Base-by-base conservation (phyloP, 37 sponge, comb jelly and placozoan genomes). In the Beroe forskalii region DNA sequence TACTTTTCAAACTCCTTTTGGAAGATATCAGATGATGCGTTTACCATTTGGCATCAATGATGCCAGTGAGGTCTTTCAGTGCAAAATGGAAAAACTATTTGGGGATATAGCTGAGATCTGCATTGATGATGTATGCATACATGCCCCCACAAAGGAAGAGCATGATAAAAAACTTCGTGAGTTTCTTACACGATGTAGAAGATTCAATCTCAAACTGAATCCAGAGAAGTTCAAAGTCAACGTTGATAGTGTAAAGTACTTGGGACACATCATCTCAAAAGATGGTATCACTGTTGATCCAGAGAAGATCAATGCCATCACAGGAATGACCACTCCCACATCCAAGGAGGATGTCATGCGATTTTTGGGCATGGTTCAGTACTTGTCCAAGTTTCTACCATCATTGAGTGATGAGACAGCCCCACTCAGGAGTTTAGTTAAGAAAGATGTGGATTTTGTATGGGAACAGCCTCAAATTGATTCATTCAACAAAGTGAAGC, bases 31-130 rank as follows among this genome's bases (percentile, higher is more conserved):
- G 40, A 91, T 90, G 91, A 67, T 90, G 62, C 35, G 94, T 23
- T 38, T 93, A 20, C 93, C 92, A 22, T 93, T 93, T 44, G 95
- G 95, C 0, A 23, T 93, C 2, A 92, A 92, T 38, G 92, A 93
- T 67, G 91, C 93, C n/a, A 93, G 92, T 12, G 92, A 93, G 17
- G 93, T 93, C 1, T 92, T 93, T 61, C 94, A 94, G 62, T 40
- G 91, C 28, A 76, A 91, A 27, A 94, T 93, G 93, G 20, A 69
- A 17, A 91, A 89, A 17, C 67, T 92, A 55, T n/a, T n/a, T n/a
- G n/a, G n/a, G n/a, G 48, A 48, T 17, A 40, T 69, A 60, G 62
- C 67, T 39, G 31, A 48, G 0, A 62, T 76, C 33, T 55, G 80
- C 20, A 19, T 94, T 23, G 94, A 92, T 55, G 93, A 91, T 48